Percentiles rank a stretch among this genome's conserved stretches.
Conservation (phyloP, 2,888 invertebrate species). For the Phanerotoma sp. region DNA sequence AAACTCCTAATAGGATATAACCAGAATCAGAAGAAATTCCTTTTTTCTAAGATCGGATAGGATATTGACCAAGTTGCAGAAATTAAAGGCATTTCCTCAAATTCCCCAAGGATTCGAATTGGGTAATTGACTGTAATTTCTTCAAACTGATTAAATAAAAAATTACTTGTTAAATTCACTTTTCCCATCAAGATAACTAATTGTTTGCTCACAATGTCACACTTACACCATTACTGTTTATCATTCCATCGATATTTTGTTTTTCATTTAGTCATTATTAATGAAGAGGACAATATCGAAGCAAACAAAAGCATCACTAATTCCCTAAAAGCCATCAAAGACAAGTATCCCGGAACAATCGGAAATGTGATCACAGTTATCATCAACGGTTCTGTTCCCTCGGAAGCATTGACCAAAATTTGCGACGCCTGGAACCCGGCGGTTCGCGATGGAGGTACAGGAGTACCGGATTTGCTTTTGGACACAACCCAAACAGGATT, state of each 20-base stretch:
- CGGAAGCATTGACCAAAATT: conserved; percentile 42
- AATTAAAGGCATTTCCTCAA: no score
- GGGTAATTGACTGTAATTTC: no score
- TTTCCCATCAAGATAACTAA: no score
- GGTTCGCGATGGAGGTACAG: conserved; percentile 61
- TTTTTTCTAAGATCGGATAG: no score
- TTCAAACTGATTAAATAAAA: no score
- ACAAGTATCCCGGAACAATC: conserved; percentile 40
- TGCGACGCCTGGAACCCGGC: conserved; percentile 46
- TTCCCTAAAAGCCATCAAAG: conserved; percentile 41
- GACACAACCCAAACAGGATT: conserved; percentile 81
- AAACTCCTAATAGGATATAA: no score
- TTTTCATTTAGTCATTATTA: conserved; percentile 45
- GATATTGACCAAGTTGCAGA: no score
- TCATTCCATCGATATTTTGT: not conserved
- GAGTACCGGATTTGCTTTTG: conserved; percentile 75
- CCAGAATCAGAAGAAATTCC: no score
- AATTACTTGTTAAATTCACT: no score
- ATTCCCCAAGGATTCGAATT: no score
- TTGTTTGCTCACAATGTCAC: not conserved
- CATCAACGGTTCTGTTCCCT: conserved; percentile 41
- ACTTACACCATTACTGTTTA: not conserved
- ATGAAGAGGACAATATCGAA: conserved; percentile 42
- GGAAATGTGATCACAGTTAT: conserved; percentile 45
- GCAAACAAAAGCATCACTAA: conserved; percentile 47